Evolutionary conservation across 2,113 vertebrate genomes (phyloP), one percentile per base, ranked within the genome.

Genomic region (Gasterosteus aculeatus): DNA sequence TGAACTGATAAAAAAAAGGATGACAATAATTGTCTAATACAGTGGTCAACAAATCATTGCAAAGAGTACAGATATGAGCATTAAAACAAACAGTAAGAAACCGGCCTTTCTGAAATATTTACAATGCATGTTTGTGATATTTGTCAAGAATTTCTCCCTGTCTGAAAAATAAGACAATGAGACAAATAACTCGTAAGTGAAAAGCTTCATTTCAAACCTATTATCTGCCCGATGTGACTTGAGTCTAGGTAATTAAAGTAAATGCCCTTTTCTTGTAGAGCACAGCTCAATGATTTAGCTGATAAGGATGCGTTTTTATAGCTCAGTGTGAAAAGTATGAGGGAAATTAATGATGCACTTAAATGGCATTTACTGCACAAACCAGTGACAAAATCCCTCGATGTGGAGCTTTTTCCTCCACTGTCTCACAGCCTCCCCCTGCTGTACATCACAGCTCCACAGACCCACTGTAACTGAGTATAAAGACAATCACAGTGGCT

Each of bases 401-500:
- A 9, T 47, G 51, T 31, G 60, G 56, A 46, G 63, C 35, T 60
- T 33, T 31, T 19, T 22, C 46, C n/a, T 56, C 26, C 26, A 31
- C 19, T 22, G 46, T 33, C 41, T 35, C 46, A 35, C 14, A 19
- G 57, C 58, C 39, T 9, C 33, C 38, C n/a, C 35, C 44, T 39
- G 31, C 57, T 19, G 57, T 10, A 22, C 35, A 11, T 19, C 18
- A 12, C 10, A 10, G 10, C 15, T n/a, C 42, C 33, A 42, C 16
- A 83, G 85, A 89, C 42, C 60, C 19, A 69, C 51, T 68, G 65
- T 47, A 5, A 15, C 51, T 70, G 69, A 81, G 83, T 85, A 67
- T 80, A 61, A 59, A 88, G 61, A 88, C 85, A 77, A 80, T 72
- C 65, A 65, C 75, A 53, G 74, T 44, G 9, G 49, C 77, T 29